Conservation (phyloP, 2,888 invertebrate genomes). For the Rhimphoctona megacephalus region DNA sequence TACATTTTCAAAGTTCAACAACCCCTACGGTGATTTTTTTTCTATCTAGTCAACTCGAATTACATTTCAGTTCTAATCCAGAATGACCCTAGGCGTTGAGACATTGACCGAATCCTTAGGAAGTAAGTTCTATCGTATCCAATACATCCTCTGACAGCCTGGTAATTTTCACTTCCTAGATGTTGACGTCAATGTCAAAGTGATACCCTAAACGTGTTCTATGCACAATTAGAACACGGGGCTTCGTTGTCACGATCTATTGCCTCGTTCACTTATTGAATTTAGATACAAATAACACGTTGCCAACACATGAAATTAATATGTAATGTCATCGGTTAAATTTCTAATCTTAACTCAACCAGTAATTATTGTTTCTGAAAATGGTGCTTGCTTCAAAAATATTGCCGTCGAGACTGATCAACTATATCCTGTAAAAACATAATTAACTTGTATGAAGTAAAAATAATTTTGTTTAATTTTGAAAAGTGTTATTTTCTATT, state of each 20-base stretch:
- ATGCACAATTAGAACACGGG: slow-evolving; percentile 69
- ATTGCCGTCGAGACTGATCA: background rate
- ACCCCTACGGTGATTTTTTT: slow-evolving; percentile 56
- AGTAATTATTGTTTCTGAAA: background rate
- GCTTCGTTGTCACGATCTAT: slow-evolving; percentile 55
- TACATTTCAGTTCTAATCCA: slow-evolving; percentile 54
- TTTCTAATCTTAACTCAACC: background rate
- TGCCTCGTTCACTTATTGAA: slow-evolving; percentile 57
- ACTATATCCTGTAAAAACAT: background rate
- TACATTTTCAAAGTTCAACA: slow-evolving; percentile 22
- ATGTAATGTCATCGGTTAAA: background rate
- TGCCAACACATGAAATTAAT: slow-evolving; percentile 7
- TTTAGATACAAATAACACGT: slow-evolving; percentile 32
- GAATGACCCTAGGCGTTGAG: slow-evolving; percentile 44
- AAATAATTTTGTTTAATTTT: background rate
- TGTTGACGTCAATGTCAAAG: slow-evolving; percentile 64
- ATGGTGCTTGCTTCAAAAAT: background rate
- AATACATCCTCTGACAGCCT: slow-evolving; percentile 34
- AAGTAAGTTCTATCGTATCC: slow-evolving; percentile 40
- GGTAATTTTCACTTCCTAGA: slow-evolving; percentile 63
- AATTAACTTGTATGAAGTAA: background rate
- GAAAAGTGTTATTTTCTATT: background rate
- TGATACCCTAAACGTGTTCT: slow-evolving; percentile 62
- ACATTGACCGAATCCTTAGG: slow-evolving; percentile 66
- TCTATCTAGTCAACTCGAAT: slow-evolving; percentile 39